Percentiles rank a stretch among this genome's conserved stretches.
These are phyloP conservation scores for Sternotherus odoratus DNA, from an alignment of 2,797 vertebrate species.

Conservation along the genomic window DNA sequence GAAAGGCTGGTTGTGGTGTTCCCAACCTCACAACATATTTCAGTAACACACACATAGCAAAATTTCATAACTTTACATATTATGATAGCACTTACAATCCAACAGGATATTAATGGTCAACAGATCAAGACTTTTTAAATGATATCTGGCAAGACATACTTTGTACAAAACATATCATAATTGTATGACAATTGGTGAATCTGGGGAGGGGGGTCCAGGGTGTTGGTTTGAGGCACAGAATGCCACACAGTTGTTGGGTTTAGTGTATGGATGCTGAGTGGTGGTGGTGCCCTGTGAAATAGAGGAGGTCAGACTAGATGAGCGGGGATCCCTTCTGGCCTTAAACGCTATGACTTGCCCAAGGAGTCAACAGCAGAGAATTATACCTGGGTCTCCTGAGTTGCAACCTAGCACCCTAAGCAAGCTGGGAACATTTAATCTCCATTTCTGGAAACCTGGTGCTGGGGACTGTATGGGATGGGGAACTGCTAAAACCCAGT, in stretches of 20 bases:
- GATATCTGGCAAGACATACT: too few species aligned
- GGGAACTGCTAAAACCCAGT: background rate
- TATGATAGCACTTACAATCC: too few species aligned
- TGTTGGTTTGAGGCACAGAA: too few species aligned
- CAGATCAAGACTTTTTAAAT: too few species aligned
- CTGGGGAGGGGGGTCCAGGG: too few species aligned
- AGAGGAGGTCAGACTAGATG: background rate
- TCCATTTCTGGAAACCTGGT: background rate
- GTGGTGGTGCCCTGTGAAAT: background rate
- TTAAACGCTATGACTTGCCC: constrained; percentile 5
- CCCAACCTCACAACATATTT: too few species aligned
- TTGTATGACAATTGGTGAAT: too few species aligned
- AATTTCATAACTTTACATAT: too few species aligned
- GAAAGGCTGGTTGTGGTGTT: too few species aligned
- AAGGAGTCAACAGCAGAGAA: background rate
- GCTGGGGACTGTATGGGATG: rapidly evolving
- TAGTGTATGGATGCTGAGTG: background rate
- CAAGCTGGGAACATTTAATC: background rate
- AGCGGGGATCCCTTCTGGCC: background rate
- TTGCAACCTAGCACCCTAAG: background rate
- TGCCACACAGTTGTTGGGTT: background rate
- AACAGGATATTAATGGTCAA: too few species aligned
- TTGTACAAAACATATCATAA: too few species aligned
- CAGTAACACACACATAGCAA: too few species aligned
- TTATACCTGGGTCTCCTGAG: background rate